Base-by-base conservation (phyloP, 2,888 invertebrate species). In the Malthinus flaveolus region DNA sequence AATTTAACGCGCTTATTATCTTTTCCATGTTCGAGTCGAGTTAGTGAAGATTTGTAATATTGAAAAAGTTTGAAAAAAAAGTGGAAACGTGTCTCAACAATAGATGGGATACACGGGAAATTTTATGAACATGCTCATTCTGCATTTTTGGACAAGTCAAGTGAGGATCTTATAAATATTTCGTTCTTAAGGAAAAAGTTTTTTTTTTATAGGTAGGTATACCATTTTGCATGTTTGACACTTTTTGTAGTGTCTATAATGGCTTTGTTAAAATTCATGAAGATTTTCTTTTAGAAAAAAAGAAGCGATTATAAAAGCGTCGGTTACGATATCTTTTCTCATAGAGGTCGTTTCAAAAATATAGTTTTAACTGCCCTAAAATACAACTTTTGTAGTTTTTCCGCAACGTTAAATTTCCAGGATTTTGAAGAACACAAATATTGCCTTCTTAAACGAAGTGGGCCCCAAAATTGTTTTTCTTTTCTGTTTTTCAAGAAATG, bases 91-190 rank as follows among this genome's bases (percentile, higher is more conserved):
- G 59, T 47, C 45, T 47, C 35, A 32, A 59, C 55, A 55, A 59
- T 54, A 35, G 49, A 58, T 53, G n/a, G n/a, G n/a, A n/a, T n/a
- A n/a, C n/a, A 23, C 47, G 49, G 34, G 53, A 59, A 49, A 50
- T 54, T 45, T 49, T 39, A 59, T 49, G 56, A 59, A 56, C 50
- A 48, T 51, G 59, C 59, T 6, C 51, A 34, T 56, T 59, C 50
- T 51, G 59, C 59, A 59, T 45, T 59, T 59, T 55, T 59, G 42
- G 45, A 37, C 31, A 45, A 54, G 54, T 47, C 46, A 59, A 34
- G 46, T 44, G 35, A 49, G 49, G 42, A 54, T 59, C 52, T 59
- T 59, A 53, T 59, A 54, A 54, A 59, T 59, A 50, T 59, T 59
- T 44, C 54, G 23, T 23, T 23, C 5, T 23, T 10, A 45, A 44